Percentiles rank a stretch among this genome's conserved stretches.
phyloP scores from a whole-genome alignment of 2,888 invertebrate species.

The Plebejus melissa region DNA sequence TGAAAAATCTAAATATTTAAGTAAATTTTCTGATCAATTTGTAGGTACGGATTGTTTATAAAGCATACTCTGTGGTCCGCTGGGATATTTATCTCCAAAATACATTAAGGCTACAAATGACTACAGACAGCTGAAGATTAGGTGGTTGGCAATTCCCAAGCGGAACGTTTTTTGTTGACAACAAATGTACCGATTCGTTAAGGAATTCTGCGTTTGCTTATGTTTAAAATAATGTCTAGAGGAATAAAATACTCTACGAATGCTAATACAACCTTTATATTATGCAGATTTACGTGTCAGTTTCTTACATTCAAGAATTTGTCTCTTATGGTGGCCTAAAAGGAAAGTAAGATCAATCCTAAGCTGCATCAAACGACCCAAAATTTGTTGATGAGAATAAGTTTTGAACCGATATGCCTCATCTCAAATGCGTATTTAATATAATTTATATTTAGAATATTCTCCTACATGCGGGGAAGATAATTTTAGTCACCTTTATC shows the following conservation, averaged over 20 bases:
- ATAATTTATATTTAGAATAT: background rate
- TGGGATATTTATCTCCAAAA: background rate
- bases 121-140: background rate
- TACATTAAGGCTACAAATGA: slow-evolving; percentile 1
- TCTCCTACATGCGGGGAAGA: background rate
- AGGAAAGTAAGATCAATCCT: too few species aligned
- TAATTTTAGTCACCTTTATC: background rate
- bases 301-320: too few species aligned
- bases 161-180: background rate
- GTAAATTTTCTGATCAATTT: background rate
- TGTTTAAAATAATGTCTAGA: background rate
- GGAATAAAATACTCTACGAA: background rate
- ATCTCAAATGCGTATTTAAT: too few species aligned
- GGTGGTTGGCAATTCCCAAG: background rate
- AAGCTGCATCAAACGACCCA: too few species aligned
- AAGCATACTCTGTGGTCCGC: background rate
- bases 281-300: too few species aligned
- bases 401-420: too few species aligned
- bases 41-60: background rate
- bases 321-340: too few species aligned
- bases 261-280: background rate
- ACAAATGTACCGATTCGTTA: background rate
- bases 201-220: background rate
- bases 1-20: background rate
- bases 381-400: too few species aligned